Base-by-base conservation (phyloP, 1,140 invertebrate species). In the Phymastichus coffea region DNA sequence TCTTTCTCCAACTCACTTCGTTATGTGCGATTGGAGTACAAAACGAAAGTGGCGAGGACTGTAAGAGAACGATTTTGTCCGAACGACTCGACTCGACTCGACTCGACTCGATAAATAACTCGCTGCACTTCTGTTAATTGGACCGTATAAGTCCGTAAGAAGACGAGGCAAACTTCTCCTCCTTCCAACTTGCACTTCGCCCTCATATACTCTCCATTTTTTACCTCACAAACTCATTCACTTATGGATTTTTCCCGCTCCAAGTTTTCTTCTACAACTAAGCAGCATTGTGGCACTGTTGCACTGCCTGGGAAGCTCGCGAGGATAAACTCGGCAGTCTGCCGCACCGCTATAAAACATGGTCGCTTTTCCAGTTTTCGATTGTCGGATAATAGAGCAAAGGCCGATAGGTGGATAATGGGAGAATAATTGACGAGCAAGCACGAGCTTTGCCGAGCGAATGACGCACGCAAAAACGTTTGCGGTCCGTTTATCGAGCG, bases 1-100 rank as follows among this genome's bases (percentile, higher is more conserved):
- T 49, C 44, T 20, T 48, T 57, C 22, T 15, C 22, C 6, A 28
- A 37, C 33, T 57, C 44, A 35, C 43, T 48, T 57, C 25, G 33
- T 57, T 49, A 35, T 47, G 19, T 48, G 46, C 46, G 12, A 48
- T 48, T 48, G 15, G 9, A 48, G 46, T 48, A 35, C 46, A 35
- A 33, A 48, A 48, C 46, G 28, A 48, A 48, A 48, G 17, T 15
- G 17, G 19, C 22, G 3, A 12, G 46, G n/a, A n/a, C n/a, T n/a
- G n/a, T n/a, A n/a, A n/a, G n/a, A n/a, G n/a, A n/a, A n/a, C n/a
- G n/a, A n/a, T n/a, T n/a, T n/a, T n/a, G n/a, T n/a, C n/a, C 2
- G 28, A 48, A 35, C 17, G 26, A 48, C 22, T 33, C 26, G 10
- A 19, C 8, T 6, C 15, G 2, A 8, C 20, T 7, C 9, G 22